Evolutionary conservation across 2,113 vertebrate species (phyloP).

Genomic region (Martes martes): DNA sequence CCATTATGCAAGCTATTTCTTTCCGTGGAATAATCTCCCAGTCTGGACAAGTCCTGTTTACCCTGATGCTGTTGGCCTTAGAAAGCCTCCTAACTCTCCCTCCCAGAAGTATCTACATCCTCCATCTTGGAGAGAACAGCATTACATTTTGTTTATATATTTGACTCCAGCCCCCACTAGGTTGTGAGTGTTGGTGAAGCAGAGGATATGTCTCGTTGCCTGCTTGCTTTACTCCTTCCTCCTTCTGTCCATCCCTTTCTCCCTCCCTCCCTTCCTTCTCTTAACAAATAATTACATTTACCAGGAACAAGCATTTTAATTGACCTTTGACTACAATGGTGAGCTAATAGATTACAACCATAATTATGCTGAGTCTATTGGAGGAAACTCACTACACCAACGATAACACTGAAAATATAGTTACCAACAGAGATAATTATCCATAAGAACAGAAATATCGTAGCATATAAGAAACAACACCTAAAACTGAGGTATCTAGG

Average conservation of each 20-base stretch:
- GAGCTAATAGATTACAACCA: not conserved
- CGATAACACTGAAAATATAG: not conserved
- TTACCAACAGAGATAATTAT: not conserved
- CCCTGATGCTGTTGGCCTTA: not conserved
- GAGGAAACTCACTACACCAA: not conserved
- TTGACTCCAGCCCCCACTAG: not conserved
- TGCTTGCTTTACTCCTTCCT: not conserved
- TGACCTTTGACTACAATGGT: not conserved
- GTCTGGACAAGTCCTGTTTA: not conserved
- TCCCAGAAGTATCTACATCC: not conserved
- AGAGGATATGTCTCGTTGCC: not conserved
- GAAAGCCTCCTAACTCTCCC: not conserved
- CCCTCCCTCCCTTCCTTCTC: not conserved
- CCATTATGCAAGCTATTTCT: not conserved
- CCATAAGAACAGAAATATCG: not conserved
- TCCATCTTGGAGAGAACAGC: not conserved
- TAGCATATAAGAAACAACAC: not conserved
- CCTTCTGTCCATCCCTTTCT: not conserved
- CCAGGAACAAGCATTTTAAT: not conserved
- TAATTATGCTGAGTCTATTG: not conserved
- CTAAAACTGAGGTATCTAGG: not conserved
- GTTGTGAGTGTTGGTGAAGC: not conserved
- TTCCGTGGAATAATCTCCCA: not conserved
- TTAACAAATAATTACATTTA: not conserved
- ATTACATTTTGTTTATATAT: not conserved